These are phyloP conservation scores for Saccostrea glomerata DNA, from an alignment of 1,140 invertebrate genomes.

Conservation along the genomic window DNA sequence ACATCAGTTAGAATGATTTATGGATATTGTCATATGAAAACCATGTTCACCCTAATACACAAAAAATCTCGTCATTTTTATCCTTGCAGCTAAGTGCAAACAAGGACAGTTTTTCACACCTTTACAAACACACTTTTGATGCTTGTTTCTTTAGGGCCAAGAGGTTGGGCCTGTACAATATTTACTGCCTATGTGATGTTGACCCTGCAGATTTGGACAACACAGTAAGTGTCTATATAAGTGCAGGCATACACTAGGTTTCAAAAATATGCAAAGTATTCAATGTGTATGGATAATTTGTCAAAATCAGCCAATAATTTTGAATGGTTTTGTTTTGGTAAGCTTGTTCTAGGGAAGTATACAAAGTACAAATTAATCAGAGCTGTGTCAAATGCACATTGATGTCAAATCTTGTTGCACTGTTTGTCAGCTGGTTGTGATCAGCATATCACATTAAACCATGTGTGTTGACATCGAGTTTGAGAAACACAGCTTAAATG, in stretches of 20 bases:
- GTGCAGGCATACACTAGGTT: background rate
- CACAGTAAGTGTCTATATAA: background rate
- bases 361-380: too few species aligned
- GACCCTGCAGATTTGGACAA: background rate
- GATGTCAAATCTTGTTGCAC: too few species aligned
- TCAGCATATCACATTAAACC: too few species aligned
- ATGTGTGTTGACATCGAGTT: too few species aligned
- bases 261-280: too few species aligned
- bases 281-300: too few species aligned
- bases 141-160: background rate
- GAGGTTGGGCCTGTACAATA: background rate
- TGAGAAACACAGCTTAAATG: too few species aligned
- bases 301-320: too few species aligned
- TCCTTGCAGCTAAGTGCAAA: background rate
- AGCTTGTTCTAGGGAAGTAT: too few species aligned
- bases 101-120: background rate
- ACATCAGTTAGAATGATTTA: background rate
- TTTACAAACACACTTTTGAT: background rate
- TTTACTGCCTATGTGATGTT: background rate
- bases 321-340: too few species aligned
- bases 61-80: background rate
- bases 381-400: too few species aligned
- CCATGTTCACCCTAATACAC: background rate
- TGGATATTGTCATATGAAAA: background rate
- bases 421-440: too few species aligned